Conservation (phyloP, 2,113 vertebrate genomes). For the Cochlearius cochlearius region DNA sequence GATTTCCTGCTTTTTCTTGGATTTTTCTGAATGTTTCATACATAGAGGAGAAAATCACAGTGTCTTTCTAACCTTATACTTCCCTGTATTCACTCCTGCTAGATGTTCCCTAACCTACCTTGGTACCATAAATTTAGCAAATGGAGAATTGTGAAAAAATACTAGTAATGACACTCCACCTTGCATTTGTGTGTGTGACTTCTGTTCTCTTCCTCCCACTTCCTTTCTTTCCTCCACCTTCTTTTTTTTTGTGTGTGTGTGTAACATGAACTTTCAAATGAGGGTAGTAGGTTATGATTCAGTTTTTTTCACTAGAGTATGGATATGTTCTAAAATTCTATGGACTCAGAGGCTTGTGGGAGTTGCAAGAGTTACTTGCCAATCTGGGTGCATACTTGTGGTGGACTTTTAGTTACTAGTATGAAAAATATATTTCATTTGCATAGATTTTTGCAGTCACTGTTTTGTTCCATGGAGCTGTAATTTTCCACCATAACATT, state of each 20-base stretch:
- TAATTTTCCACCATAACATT: background rate
- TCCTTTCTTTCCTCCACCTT: background rate
- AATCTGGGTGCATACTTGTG: background rate
- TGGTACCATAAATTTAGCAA: background rate
- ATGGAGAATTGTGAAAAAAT: background rate
- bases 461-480: background rate
- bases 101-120: background rate
- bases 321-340: background rate
- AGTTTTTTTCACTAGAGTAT: background rate
- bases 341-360: background rate
- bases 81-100: background rate
- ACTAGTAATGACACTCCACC: background rate
- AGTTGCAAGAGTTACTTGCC: background rate
- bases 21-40: background rate
- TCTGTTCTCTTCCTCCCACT: background rate
- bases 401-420: background rate
- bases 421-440: background rate
- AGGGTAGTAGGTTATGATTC: background rate
- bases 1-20: background rate
- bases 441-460: background rate
- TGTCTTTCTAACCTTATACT: background rate
- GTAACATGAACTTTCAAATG: background rate
- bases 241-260: background rate
- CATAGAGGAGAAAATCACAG: background rate
- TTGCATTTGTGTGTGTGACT: background rate